Percentiles rank a stretch among this genome's conserved stretches.
Evolutionary conservation across 2,888 invertebrate species (phyloP).

Genomic region (Zygogramma bicolorata): DNA sequence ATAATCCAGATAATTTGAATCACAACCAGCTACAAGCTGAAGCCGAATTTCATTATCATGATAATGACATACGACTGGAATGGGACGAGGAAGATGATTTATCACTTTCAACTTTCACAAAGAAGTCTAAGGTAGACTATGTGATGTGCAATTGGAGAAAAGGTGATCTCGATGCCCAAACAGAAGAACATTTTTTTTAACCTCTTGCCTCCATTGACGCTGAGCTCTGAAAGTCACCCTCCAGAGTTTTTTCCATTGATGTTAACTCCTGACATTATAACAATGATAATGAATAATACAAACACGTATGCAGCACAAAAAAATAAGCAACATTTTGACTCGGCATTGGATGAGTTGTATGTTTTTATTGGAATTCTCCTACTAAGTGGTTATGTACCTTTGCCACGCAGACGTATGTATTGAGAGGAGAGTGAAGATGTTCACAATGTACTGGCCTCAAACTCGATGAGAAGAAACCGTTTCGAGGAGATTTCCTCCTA

Average conservation of each 20-base stretch:
- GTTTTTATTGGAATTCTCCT: background rate
- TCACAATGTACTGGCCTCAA: conserved; percentile 1
- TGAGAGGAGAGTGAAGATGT: conserved; percentile 11
- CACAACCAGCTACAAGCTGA: conserved; percentile 17
- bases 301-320: background rate
- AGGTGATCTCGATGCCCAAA: background rate
- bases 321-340: background rate
- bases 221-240: background rate
- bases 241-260: conserved; percentile 1
- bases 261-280: background rate
- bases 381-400: background rate
- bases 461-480: background rate
- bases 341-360: background rate
- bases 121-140: conserved; percentile 1
- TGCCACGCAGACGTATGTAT: conserved; percentile 3
- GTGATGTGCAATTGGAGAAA: background rate
- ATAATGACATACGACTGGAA: conserved; percentile 5
- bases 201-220: conserved; percentile 1
- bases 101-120: conserved; percentile 11
- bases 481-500: conserved; percentile 23
- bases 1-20: conserved; percentile 21
- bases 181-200: background rate
- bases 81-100: conserved; percentile 17
- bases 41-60: conserved; percentile 9
- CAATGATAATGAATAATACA: background rate